Evolutionary conservation across 1,140 invertebrate genomes (phyloP).

Genomic region (Sarcophaga peregrina): DNA sequence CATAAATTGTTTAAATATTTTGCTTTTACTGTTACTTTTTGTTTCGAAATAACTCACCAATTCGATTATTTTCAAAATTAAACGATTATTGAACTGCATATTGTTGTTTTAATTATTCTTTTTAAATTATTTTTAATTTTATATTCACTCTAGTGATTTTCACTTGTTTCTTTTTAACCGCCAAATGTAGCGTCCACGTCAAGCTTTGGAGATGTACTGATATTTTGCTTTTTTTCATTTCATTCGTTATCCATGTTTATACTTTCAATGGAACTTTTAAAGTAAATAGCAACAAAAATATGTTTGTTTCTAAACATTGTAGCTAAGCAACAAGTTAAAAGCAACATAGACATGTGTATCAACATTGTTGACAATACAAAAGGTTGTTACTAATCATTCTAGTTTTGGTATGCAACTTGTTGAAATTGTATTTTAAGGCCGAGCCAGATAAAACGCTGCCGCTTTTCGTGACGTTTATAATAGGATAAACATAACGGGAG

Average conservation of each 20-base stretch:
- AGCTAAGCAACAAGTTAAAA: background rate
- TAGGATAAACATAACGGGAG: no score
- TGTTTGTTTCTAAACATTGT: background rate
- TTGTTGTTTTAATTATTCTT: slow-evolving; percentile 35
- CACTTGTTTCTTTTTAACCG: background rate
- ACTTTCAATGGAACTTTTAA: no score
- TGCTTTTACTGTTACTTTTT: no score
- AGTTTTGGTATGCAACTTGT: no score
- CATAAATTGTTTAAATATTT: no score
- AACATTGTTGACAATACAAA: no score
- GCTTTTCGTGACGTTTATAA: no score
- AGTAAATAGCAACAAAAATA: background rate
- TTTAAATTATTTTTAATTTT: background rate
- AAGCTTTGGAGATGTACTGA: background rate
- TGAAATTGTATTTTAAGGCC: no score
- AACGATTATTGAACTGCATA: slow-evolving; percentile 65
- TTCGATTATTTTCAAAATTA: slow-evolving; percentile 63
- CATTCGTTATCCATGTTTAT: background rate
- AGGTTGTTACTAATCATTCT: no score
- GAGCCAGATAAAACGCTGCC: no score
- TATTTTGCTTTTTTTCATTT: slow-evolving; percentile 6
- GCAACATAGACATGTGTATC: background rate
- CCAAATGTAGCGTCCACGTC: background rate
- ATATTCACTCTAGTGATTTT: background rate
- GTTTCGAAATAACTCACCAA: slow-evolving; percentile 53